phyloP scores from a whole-genome alignment of 2,797 vertebrate genomes.

The Zalophus californianus region DNA sequence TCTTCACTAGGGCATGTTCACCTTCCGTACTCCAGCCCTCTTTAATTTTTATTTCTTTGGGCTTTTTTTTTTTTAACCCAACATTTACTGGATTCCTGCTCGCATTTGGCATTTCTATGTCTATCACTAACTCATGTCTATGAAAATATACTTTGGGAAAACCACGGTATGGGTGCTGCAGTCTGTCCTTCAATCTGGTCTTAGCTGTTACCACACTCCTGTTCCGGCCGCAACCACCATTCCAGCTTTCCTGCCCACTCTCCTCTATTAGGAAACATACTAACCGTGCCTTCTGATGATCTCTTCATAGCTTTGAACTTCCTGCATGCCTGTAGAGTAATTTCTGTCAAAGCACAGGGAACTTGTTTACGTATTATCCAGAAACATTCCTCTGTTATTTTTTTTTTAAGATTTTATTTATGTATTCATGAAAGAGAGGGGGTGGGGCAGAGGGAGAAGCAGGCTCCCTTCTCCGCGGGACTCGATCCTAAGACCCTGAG shows the following conservation, averaged over 20 bases:
- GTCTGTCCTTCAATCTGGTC: not conserved
- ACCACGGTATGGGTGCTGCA: not conserved
- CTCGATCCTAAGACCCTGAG: too few relatives aligned
- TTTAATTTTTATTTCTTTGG: conserved; percentile 51
- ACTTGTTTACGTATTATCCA: not conserved
- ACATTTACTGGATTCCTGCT: not conserved
- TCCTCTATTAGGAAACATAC: not conserved
- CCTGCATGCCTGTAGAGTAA: not conserved
- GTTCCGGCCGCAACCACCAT: not conserved
- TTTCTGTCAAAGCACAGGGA: not conserved
- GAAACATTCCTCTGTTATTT: not conserved
- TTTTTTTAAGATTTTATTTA: not conserved
- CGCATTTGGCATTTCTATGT: not conserved
- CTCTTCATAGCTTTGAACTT: not conserved
- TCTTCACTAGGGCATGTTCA: not conserved
- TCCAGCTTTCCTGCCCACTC: not conserved
- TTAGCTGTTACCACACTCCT: not conserved
- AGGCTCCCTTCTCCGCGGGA: too few relatives aligned
- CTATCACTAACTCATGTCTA: not conserved
- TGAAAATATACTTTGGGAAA: not conserved
- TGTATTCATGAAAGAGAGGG: too few relatives aligned
- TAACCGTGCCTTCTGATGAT: not conserved
- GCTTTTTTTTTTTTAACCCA: not conserved
- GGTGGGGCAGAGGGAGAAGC: too few relatives aligned
- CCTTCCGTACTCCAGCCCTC: not conserved